These are phyloP conservation scores for human DNA, from an alignment of 2,113 vertebrate species.

Conservation along the genomic window DNA sequence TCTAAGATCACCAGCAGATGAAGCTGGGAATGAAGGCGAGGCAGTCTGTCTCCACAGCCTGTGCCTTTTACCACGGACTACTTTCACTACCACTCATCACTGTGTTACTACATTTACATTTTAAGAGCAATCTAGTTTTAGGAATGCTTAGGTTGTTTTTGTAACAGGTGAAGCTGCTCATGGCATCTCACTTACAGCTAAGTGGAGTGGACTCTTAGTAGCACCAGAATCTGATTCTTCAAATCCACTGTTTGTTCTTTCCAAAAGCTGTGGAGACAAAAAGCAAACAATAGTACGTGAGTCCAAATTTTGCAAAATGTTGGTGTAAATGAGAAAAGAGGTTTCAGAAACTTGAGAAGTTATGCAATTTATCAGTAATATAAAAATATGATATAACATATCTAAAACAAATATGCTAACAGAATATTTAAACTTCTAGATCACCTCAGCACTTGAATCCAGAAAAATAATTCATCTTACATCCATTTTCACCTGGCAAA, in stretches of 20 bases:
- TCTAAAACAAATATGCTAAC: neutral
- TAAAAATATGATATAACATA: neutral
- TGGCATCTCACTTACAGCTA: constrained; percentile 90
- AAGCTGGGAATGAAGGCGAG: neutral
- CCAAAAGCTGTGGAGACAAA: constrained; percentile 89
- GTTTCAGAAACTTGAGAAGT: neutral
- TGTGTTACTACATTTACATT: neutral
- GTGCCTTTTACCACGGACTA: neutral
- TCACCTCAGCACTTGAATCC: neutral
- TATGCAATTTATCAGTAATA: neutral
- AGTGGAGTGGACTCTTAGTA: constrained; percentile 94
- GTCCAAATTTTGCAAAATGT: neutral
- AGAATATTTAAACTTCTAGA: constrained; percentile 10
- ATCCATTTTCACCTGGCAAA: neutral
- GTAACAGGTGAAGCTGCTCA: neutral
- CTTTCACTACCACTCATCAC: neutral
- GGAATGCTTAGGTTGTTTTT: neutral
- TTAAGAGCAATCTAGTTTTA: neutral
- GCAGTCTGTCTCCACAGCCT: neutral
- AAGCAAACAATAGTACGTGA: constrained; percentile 30
- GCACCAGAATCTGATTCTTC: constrained; percentile 87
- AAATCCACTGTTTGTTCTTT: constrained; percentile 87
- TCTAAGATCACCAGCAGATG: neutral
- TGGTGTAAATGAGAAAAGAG: neutral
- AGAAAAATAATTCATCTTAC: neutral